Base-by-base conservation (phyloP, 2,888 invertebrate genomes). In the Cryptus armator region DNA sequence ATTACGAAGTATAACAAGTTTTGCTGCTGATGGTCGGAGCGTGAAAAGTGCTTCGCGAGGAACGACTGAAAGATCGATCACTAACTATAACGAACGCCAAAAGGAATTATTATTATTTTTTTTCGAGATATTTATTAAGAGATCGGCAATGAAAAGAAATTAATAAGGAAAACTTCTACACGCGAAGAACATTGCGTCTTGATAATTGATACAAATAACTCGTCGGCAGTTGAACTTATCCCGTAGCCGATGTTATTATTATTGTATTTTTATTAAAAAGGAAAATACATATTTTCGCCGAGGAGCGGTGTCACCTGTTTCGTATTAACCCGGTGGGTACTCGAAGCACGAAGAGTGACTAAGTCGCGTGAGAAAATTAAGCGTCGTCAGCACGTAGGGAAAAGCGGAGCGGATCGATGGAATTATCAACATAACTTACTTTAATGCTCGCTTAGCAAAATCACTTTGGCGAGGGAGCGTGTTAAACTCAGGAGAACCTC, bases 361-460 rank as follows among this genome's bases (percentile, higher is more conserved):
- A 43, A 71, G 71, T 19, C 51, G 19, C 53, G 71, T 53, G 71
- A 71, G 71, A 71, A 71, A 71, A 71, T 71, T 32, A 19, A 71
- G 71, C 71, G 19, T 71, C 71, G 32, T 71, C 71, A 53, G 37
- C 37, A 53, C 71, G 53, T 37, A 24, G 10, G 32, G 24, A 71
- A 68, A 64, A 72, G 71, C 51, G 16, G 72, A 10, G 53, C 46
- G 59, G 75, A 75, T 81, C 81, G 44, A 75, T 81, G 75, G 53
- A 67, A 81, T 81, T 75, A 81, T 81, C 75, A 75, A 67, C 48
- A 48, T 56, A 48, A 76, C 74, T 51, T 76, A 64, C 64, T 82
- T 68, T 51, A 81, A 81, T 53, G 70, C 81, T 68, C 59, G 75
- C 70, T 81, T 66, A 68, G 37, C 68, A 46, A 67, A 68, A 76